These are phyloP conservation scores for Sorex fumeus DNA, from an alignment of 2,113 vertebrate species.

Conservation along the genomic window DNA sequence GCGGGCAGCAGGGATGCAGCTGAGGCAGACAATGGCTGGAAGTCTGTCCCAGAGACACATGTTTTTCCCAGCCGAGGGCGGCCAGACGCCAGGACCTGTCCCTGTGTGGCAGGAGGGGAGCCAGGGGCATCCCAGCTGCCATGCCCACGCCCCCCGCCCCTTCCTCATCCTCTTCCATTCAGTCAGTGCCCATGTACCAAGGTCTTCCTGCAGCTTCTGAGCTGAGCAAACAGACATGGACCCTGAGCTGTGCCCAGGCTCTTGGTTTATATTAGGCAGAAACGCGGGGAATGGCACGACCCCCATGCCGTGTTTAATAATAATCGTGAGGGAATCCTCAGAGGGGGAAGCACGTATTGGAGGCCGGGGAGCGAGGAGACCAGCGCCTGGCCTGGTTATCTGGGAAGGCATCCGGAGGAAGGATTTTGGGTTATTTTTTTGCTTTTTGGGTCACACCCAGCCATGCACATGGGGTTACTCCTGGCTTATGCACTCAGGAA, in stretches of 20 bases:
- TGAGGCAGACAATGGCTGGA: not conserved
- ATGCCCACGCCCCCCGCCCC: not conserved
- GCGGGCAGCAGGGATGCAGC: not conserved
- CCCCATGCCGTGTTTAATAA: not conserved
- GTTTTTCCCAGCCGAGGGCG: not conserved
- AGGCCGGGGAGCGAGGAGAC: not conserved
- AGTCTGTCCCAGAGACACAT: not conserved
- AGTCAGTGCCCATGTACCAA: no score
- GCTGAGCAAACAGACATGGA: not conserved
- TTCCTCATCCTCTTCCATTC: no score
- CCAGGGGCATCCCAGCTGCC: not conserved
- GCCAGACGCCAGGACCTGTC: not conserved
- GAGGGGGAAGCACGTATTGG: not conserved
- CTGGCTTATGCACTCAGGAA: no score
- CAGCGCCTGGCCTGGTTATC: no score
- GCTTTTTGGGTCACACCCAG: no score
- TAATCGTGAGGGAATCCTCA: not conserved
- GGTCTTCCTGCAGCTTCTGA: not conserved
- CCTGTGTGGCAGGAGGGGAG: not conserved
- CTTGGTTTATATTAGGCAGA: no score
- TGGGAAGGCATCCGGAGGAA: not conserved
- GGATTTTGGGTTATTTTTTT: no score
- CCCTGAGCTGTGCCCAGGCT: no score
- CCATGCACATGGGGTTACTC: no score
- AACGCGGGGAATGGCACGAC: not conserved